Evolutionary conservation across 1,140 invertebrate species (phyloP), one percentile per base, ranked within the genome.

Genomic region (Trinorchestia longiramus): DNA sequence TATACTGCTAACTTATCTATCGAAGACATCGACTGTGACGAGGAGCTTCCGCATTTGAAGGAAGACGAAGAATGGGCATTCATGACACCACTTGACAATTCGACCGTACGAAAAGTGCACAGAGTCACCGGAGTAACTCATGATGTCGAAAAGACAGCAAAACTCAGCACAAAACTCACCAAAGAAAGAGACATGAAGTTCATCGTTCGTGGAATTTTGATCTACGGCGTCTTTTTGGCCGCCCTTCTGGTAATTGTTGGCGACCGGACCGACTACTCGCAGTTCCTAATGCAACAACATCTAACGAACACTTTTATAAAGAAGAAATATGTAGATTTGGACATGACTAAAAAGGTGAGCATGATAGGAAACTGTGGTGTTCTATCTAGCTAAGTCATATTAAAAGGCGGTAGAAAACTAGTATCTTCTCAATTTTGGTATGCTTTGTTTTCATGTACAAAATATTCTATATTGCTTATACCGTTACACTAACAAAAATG

Each of bases 11-110:
- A 97, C 43, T 97, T 97, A 43, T 97, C 97, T 77, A 97, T 97
- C 40, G 96, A 98, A 97, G 97, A 98, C 97, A 97, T 97, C 97
- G 97, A 98, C 95, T 96, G 97, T 40, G 97, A 98, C 92, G 97
- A 98, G 96, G 97, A 98, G 96, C 96, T 97, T 45, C 96, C 97
- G 23, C 96, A 96, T n/a, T 96, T 97, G 53, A 95, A 96, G 36
- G 42, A 96, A 53, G 97, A 97, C 96, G 97, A 97, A 96, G 97
- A 97, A 92, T 96, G 96, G 96, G 95, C 88, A 6, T 96, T 96
- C 47, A 62, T 44, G 43, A 90, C 95, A 19, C 95, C 43, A 28
- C 40, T 96, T 17, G 96, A 96, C 53, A 92, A 90, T 11, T 87
- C 95, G 19, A 88, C 40, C 42, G 44, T 43, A 15, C 45, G 92